Conservation (phyloP, 2,113 vertebrate species). For the Pithys albifrons region DNA sequence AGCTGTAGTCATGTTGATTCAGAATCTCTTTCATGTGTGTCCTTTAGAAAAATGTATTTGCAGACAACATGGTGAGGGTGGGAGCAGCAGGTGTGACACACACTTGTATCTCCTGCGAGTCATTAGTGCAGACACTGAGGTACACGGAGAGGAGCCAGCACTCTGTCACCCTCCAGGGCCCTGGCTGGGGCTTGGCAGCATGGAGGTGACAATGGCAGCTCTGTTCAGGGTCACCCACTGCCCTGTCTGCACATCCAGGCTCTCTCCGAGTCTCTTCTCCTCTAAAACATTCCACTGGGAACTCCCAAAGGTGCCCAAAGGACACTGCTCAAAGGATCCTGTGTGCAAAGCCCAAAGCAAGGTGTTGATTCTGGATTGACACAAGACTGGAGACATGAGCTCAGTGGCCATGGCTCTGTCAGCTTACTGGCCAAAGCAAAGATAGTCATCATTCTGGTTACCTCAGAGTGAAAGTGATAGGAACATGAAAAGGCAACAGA, state of each 20-base stretch:
- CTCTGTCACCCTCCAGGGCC: accelerated
- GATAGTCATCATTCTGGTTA: neutral
- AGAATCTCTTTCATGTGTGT: constrained; percentile 34
- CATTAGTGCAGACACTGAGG: neutral
- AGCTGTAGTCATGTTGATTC: neutral
- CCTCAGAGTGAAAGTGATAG: neutral
- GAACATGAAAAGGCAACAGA: neutral
- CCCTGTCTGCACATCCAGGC: neutral
- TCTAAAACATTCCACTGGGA: accelerated
- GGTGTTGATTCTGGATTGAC: accelerated
- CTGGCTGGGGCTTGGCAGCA: accelerated
- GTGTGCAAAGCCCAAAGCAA: accelerated
- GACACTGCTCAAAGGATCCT: neutral
- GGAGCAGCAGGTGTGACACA: neutral
- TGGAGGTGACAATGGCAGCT: accelerated
- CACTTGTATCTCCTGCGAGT: neutral
- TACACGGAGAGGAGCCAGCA: accelerated
- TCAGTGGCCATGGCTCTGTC: accelerated
- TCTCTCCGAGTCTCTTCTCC: accelerated
- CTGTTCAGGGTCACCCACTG: accelerated
- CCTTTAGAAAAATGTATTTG: constrained; percentile 9
- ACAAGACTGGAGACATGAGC: neutral
- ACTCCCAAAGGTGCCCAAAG: neutral
- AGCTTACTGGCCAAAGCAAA: neutral
- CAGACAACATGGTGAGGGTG: neutral